phyloP scores from a whole-genome alignment of 92 coral and sea anemone species.

The Virgularia gustaviana region DNA sequence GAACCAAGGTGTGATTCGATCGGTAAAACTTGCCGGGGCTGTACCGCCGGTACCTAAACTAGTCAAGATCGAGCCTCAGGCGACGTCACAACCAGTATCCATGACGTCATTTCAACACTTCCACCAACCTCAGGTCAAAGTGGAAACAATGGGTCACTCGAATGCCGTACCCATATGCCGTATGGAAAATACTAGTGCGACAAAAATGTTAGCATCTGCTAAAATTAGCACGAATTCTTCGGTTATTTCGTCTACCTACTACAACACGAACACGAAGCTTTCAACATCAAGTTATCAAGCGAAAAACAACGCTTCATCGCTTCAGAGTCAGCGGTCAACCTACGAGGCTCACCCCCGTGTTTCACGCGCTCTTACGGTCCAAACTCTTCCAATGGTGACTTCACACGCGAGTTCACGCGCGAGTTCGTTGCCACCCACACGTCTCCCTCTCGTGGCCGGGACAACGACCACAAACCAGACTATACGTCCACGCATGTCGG shows the following conservation, averaged over 20 bases:
- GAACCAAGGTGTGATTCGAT: slow-evolving; percentile 11
- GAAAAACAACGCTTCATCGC: too few species aligned
- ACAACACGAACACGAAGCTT: too few species aligned
- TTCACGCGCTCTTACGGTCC: too few species aligned
- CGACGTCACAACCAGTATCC: too few species aligned
- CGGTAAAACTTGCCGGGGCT: neutral
- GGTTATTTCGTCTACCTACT: neutral
- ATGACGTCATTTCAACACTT: neutral
- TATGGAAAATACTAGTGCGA: neutral
- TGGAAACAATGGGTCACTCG: neutral
- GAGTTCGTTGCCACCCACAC: too few species aligned
- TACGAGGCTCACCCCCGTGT: slow-evolving; percentile 12
- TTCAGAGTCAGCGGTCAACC: too few species aligned
- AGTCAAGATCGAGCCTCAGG: slow-evolving; percentile 11
- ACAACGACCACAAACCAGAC: neutral
- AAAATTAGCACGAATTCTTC: neutral
- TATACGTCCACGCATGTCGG: slow-evolving; percentile 19
- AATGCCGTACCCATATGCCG: neutral
- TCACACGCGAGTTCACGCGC: too few species aligned
- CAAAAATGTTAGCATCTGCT: neutral
- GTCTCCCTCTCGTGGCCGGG: too few species aligned
- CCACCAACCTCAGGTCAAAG: neutral
- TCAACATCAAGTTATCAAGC: too few species aligned
- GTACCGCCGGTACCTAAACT: slow-evolving; percentile 32
- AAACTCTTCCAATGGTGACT: too few species aligned